Evolutionary conservation across 1,140 invertebrate genomes (phyloP).

Genomic region (Ptiloglossa arizonensis): DNA sequence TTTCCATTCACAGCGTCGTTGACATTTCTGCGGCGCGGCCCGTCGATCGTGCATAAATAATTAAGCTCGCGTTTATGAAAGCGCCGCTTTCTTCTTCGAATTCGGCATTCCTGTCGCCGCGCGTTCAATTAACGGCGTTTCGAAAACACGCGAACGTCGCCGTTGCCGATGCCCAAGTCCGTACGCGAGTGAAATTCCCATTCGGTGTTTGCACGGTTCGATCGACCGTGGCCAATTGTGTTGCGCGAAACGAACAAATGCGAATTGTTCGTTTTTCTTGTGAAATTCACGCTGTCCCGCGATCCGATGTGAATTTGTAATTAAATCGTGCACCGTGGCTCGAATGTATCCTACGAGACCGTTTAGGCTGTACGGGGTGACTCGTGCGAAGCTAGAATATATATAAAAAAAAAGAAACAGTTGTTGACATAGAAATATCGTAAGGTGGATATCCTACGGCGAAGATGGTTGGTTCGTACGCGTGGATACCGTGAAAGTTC

Average conservation of each 20-base stretch:
- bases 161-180: background rate
- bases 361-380: too few species aligned
- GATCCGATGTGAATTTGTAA: too few species aligned
- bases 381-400: too few species aligned
- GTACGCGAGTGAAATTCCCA: background rate
- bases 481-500: too few species aligned
- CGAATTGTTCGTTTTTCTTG: background rate
- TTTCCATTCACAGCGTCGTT: slow-evolving; percentile 58
- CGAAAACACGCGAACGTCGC: background rate
- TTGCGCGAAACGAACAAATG: too few species aligned
- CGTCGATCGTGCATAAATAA: slow-evolving; percentile 58
- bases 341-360: too few species aligned
- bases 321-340: too few species aligned
- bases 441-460: too few species aligned
- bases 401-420: too few species aligned
- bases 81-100: slow-evolving; percentile 58
- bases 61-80: slow-evolving; percentile 46
- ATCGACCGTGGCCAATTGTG: background rate
- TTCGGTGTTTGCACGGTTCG: background rate
- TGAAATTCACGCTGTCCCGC: background rate
- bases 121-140: slow-evolving; percentile 42
- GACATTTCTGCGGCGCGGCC: slow-evolving; percentile 57
- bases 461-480: too few species aligned
- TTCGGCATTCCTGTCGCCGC: slow-evolving; percentile 37
- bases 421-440: too few species aligned